Percentiles rank a stretch among this genome's conserved stretches.
Conservation (phyloP, 1,140 invertebrate genomes). For the Anthonomus grandis region DNA sequence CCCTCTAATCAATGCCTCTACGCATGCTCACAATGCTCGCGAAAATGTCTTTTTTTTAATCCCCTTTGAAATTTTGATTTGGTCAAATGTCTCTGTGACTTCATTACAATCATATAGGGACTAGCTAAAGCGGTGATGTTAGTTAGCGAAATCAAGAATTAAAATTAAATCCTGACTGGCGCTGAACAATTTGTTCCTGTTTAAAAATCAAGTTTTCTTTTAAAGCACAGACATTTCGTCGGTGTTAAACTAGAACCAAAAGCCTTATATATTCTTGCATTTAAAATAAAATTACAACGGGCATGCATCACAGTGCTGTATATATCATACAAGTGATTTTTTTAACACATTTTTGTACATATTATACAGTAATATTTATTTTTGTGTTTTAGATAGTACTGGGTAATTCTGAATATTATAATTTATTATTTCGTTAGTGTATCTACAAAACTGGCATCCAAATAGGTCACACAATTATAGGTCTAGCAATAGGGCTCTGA, state of each 20-base stretch:
- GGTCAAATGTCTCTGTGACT: conserved; percentile 50
- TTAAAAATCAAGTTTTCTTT: too few species aligned
- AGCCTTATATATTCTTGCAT: conserved; percentile 20
- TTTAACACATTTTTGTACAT: conserved; percentile 16
- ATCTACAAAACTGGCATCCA: too few species aligned
- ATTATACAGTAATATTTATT: conserved; percentile 22
- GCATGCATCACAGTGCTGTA: conserved; percentile 21
- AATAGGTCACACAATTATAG: neutral
- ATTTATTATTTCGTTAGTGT: too few species aligned
- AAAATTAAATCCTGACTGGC: too few species aligned
- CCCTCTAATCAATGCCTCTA: conserved; percentile 28
- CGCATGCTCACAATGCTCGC: conserved; percentile 41
- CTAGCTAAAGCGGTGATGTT: neutral
- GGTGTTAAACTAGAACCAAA: conserved; percentile 14
- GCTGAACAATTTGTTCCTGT: too few species aligned
- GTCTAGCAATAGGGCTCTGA: neutral
- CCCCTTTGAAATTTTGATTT: too few species aligned
- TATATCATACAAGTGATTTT: conserved; percentile 24
- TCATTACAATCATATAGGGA: conserved; percentile 40
- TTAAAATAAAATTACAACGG: neutral
- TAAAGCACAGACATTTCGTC: conserved; percentile 17
- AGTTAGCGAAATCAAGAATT: too few species aligned
- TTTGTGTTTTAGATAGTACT: too few species aligned
- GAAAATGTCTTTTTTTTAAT: too few species aligned
- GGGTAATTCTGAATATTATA: too few species aligned